Percentiles rank a stretch among this genome's conserved stretches.
Conservation (phyloP, 1,140 invertebrate genomes). For the Hyles vespertilio region DNA sequence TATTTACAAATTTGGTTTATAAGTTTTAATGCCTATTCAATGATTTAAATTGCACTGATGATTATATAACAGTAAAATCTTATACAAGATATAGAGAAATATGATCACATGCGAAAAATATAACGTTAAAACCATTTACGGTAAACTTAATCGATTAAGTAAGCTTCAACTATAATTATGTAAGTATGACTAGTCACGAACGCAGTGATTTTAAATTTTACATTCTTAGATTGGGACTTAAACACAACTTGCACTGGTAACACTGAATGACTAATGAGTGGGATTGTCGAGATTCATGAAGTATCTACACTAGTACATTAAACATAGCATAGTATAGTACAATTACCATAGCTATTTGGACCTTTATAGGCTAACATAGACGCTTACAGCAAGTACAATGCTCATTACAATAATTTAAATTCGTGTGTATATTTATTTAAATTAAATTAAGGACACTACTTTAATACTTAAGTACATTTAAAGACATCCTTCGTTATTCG, state of each 20-base stretch:
- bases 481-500: too few relatives aligned
- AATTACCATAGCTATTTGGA: constrained; percentile 41
- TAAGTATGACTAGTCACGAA: constrained; percentile 17
- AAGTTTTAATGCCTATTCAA: constrained; percentile 5
- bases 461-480: too few relatives aligned
- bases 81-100: constrained; percentile 1
- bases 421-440: background rate
- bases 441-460: too few relatives aligned
- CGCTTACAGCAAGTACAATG: constrained; percentile 27
- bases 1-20: constrained; percentile 50
- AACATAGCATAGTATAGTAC: constrained; percentile 27
- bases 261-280: constrained; percentile 22
- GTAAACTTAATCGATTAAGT: constrained; percentile 1
- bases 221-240: constrained; percentile 58
- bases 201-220: constrained; percentile 19
- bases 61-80: constrained; percentile 1
- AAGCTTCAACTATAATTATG: background rate
- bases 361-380: constrained; percentile 52
- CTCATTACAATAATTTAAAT: constrained; percentile 4
- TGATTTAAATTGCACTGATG: constrained; percentile 9
- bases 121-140: background rate
- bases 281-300: constrained; percentile 31
- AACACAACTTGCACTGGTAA: constrained; percentile 22
- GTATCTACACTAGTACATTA: constrained; percentile 36
- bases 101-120: background rate